phyloP scores from a whole-genome alignment of 2,113 vertebrate genomes.

The Crotalus viridis region DNA sequence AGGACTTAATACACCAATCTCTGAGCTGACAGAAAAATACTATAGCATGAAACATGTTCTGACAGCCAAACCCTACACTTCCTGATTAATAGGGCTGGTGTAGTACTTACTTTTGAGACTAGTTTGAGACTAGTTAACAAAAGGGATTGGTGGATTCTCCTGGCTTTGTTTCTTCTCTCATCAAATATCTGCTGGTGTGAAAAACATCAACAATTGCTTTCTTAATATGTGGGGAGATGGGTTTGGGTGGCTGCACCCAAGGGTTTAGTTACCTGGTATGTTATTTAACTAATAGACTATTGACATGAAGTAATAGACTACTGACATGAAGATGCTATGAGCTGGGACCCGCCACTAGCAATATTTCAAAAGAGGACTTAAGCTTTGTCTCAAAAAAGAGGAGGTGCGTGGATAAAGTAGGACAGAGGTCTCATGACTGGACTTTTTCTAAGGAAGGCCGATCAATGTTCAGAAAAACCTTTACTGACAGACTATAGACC shows the following conservation, averaged over 20 bases:
- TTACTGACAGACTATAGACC: neutral
- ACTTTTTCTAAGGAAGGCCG: neutral
- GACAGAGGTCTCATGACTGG: neutral
- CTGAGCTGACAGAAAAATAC: neutral
- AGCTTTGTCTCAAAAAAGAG: neutral
- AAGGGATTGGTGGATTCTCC: neutral
- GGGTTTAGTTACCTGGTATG: neutral
- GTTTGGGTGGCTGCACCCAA: neutral
- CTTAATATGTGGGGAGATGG: neutral
- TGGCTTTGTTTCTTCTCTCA: neutral
- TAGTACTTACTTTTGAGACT: neutral
- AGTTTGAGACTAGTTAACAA: neutral
- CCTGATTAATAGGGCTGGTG: neutral
- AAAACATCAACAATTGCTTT: neutral
- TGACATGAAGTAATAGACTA: neutral
- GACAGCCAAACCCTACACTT: neutral
- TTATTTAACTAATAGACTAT: neutral
- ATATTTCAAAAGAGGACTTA: neutral
- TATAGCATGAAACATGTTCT: neutral
- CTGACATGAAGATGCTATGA: neutral
- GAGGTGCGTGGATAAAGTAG: neutral
- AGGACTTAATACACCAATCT: neutral
- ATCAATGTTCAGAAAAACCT: neutral
- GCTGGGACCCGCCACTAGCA: neutral
- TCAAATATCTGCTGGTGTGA: neutral